Evolutionary conservation across 2,797 vertebrate species (phyloP).

Genomic region (Sebastes glaucus): DNA sequence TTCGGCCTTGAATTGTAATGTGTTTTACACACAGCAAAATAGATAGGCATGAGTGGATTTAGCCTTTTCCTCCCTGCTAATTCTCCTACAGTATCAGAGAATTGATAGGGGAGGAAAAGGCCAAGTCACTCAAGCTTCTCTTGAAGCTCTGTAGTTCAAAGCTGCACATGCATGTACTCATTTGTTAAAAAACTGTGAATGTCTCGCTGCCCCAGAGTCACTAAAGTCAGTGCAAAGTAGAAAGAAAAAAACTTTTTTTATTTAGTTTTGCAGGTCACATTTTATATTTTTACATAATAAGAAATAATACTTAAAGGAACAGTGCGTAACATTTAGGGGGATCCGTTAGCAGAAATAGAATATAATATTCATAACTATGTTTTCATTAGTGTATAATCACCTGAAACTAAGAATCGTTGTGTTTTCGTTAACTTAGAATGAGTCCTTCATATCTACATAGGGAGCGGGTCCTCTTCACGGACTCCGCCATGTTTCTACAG

Average conservation of each 20-base stretch:
- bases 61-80: conserved; percentile 12
- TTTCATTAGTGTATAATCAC: no score
- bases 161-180: neutral
- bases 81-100: conserved; percentile 23
- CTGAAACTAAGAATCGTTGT: no score
- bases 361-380: no score
- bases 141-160: neutral
- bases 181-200: neutral
- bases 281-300: neutral
- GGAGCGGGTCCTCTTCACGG: no score
- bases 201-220: neutral
- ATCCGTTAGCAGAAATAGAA: no score
- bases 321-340: no score
- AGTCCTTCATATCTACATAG: no score
- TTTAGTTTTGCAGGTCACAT: neutral
- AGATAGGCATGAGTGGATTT: conserved; percentile 43
- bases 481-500: no score
- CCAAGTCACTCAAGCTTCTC: conserved; percentile 42
- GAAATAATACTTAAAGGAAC: neutral
- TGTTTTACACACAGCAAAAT: conserved; percentile 30
- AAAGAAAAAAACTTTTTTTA: neutral
- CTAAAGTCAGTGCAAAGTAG: neutral
- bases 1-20: conserved; percentile 52
- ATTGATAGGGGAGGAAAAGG: conserved; percentile 18
- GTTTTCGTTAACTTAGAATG: no score